These are phyloP conservation scores for Liasis olivaceus DNA, from an alignment of 2,797 vertebrate species.

Conservation along the genomic window DNA sequence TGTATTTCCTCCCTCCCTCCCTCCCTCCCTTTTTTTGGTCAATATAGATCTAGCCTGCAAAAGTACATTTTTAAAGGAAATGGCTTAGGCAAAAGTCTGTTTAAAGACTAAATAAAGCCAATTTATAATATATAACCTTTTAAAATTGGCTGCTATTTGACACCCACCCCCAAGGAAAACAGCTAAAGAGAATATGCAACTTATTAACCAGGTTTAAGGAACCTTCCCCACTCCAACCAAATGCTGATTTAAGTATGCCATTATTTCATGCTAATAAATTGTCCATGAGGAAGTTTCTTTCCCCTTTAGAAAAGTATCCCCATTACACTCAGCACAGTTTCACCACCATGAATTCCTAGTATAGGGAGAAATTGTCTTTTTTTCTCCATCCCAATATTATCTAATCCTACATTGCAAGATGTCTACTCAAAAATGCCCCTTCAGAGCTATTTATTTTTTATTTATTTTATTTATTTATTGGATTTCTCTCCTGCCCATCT, in stretches of 20 bases:
- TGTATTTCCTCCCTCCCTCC: not conserved
- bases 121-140: slow-evolving; percentile 64
- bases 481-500: too few relatives aligned
- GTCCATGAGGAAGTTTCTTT: not conserved
- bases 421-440: too few relatives aligned
- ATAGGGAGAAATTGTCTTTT: too few relatives aligned
- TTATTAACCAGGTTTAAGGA: slow-evolving; percentile 63
- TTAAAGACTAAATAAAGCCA: slow-evolving; percentile 70
- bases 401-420: too few relatives aligned
- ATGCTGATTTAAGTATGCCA: slow-evolving; percentile 43
- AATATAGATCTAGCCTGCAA: slow-evolving; percentile 47
- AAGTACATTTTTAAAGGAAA: slow-evolving; percentile 64
- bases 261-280: slow-evolving; percentile 40
- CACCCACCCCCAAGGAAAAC: slow-evolving; percentile 33
- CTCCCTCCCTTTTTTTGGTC: not conserved
- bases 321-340: too few relatives aligned
- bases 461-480: too few relatives aligned
- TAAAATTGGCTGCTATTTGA: slow-evolving; percentile 65
- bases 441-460: too few relatives aligned
- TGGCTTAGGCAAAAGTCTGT: slow-evolving; percentile 60
- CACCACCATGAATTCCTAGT: too few relatives aligned
- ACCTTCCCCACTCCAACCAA: slow-evolving; percentile 45
- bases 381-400: too few relatives aligned
- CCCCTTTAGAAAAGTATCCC: not conserved
- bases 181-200: slow-evolving; percentile 62